These are phyloP conservation scores for Drosophila sucinea DNA, from an alignment of 1,140 invertebrate species.

Conservation along the genomic window DNA sequence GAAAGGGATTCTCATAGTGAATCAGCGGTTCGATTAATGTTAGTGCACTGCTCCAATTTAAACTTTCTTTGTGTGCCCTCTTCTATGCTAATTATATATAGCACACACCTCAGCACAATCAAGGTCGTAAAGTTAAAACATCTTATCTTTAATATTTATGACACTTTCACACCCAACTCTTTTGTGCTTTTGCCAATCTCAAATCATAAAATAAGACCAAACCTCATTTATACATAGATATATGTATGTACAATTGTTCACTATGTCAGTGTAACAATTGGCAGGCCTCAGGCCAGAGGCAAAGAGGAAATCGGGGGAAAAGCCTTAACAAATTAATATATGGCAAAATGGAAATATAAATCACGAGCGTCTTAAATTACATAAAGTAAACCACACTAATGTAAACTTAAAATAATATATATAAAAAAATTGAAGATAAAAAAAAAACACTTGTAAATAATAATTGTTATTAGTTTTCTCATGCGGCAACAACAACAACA, in stretches of 20 bases:
- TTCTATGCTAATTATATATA: slow-evolving; percentile 30
- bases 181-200: neutral
- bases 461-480: slow-evolving; percentile 66
- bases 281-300: neutral
- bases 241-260: neutral
- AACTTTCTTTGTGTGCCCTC: slow-evolving; percentile 45
- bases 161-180: slow-evolving; percentile 10
- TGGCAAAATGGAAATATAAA: slow-evolving; percentile 39
- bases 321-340: slow-evolving; percentile 55
- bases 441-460: slow-evolving; percentile 37
- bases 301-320: slow-evolving; percentile 32
- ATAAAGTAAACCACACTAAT: slow-evolving; percentile 43
- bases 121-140: slow-evolving; percentile 27
- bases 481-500: slow-evolving; percentile 64
- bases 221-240: slow-evolving; percentile 22
- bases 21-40: too few relatives aligned
- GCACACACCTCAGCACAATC: neutral
- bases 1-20: too few relatives aligned
- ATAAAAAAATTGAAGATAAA: slow-evolving; percentile 41
- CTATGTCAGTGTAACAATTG: slow-evolving; percentile 41
- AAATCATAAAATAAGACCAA: slow-evolving; percentile 28
- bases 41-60: slow-evolving; percentile 20
- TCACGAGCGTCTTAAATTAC: slow-evolving; percentile 56
- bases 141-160: slow-evolving; percentile 41
- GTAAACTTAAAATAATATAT: slow-evolving; percentile 25